These are phyloP conservation scores for Phacellophora camtschatica DNA, from an alignment of 30 jellyfish, hydroid and myxozoan genomes.

Conservation along the genomic window DNA sequence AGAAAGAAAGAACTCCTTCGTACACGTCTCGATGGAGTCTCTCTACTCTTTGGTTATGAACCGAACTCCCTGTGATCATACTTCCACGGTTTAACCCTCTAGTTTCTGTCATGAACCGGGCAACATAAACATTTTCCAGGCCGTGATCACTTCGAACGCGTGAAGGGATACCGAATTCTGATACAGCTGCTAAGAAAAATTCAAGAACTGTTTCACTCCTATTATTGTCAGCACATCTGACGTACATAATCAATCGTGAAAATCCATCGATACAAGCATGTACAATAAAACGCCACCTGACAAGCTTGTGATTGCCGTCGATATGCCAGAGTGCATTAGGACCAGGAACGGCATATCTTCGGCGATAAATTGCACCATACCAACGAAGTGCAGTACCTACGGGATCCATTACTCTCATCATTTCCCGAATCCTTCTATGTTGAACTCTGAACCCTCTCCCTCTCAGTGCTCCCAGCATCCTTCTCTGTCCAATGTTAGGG, in stretches of 20 bases:
- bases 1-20: conserved; percentile 16
- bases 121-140: conserved; percentile 7
- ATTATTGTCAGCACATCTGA: conserved; percentile 17
- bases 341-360: background rate
- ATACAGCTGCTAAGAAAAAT: background rate
- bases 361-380: background rate
- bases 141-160: conserved; percentile 34
- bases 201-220: conserved; percentile 9
- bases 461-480: background rate
- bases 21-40: conserved; percentile 18
- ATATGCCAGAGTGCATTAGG: conserved; percentile 17
- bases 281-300: background rate
- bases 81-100: conserved; percentile 10
- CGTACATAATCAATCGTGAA: background rate
- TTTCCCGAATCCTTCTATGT: background rate
- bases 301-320: background rate
- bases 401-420: background rate
- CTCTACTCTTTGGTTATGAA: conserved; percentile 17
- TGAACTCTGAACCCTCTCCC: background rate
- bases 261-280: conserved; percentile 6
- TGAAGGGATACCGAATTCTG: conserved; percentile 17
- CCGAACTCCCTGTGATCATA: conserved; percentile 16
- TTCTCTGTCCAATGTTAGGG: background rate
- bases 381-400: background rate
- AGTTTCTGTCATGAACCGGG: conserved; percentile 3